phyloP scores from a whole-genome alignment of 2,888 invertebrate species.

The Oxycera nigricornis region DNA sequence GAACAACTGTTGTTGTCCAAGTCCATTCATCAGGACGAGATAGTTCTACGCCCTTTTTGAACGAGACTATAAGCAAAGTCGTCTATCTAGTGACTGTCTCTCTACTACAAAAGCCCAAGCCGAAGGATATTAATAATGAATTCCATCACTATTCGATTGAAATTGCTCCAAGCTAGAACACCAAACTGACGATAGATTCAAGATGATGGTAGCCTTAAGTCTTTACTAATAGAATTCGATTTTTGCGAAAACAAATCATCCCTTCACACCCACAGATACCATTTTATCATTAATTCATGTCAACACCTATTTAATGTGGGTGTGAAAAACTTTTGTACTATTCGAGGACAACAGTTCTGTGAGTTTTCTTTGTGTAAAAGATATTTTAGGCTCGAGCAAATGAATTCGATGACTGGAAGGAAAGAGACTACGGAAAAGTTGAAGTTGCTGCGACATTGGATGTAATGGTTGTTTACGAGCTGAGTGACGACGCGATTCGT shows the following conservation, averaged over 20 bases:
- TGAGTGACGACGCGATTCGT: too few species aligned
- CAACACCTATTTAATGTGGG: constrained; percentile 1
- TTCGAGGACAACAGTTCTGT: neutral
- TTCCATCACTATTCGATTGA: too few species aligned
- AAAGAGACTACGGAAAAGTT: too few species aligned
- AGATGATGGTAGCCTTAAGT: neutral
- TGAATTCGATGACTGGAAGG: too few species aligned
- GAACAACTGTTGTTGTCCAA: neutral
- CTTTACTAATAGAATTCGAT: constrained; percentile 10
- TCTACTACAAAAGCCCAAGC: neutral
- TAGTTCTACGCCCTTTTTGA: neutral
- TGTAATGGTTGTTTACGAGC: too few species aligned
- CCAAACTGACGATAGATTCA: too few species aligned
- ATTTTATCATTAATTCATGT: constrained; percentile 8
- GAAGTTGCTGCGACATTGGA: too few species aligned
- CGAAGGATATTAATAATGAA: constrained; percentile 4
- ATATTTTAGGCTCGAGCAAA: too few species aligned
- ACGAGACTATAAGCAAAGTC: neutral
- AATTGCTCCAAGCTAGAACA: too few species aligned
- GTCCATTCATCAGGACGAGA: neutral
- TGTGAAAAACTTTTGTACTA: neutral
- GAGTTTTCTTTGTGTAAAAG: neutral
- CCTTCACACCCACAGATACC: neutral
- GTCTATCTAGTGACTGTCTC: too few species aligned
- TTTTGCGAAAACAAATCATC: constrained; percentile 12